Conservation (phyloP, 2,888 invertebrate genomes). For the Eupeodes latifasciatus region DNA sequence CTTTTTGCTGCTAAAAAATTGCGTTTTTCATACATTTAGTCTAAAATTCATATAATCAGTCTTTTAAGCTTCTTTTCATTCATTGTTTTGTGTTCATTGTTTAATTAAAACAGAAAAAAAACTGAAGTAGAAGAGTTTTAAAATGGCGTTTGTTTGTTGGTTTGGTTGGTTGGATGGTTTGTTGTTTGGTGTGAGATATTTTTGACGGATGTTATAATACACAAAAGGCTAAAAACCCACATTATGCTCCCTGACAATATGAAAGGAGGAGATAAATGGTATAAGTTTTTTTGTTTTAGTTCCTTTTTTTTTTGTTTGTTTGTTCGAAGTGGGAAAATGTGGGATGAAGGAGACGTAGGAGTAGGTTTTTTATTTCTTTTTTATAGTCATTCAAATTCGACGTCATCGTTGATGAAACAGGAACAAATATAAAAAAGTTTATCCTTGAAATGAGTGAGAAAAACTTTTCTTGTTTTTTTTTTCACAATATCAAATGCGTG, state of each 20-base stretch:
- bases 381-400: slow-evolving; percentile 48
- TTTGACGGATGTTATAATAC: slow-evolving; percentile 46
- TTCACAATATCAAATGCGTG: slow-evolving; percentile 17
- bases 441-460: slow-evolving; percentile 38
- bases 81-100: neutral
- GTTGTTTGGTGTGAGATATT: slow-evolving; percentile 6
- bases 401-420: slow-evolving; percentile 48
- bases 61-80: neutral
- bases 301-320: neutral
- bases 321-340: too few relatives aligned
- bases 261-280: slow-evolving; percentile 56
- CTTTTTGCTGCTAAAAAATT: neutral
- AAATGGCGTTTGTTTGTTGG: neutral
- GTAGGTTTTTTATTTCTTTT: slow-evolving; percentile 12
- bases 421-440: slow-evolving; percentile 57
- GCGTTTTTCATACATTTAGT: neutral
- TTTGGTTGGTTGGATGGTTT: neutral
- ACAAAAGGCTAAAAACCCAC: slow-evolving; percentile 43
- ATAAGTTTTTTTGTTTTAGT: slow-evolving; percentile 36
- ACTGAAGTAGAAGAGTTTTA: neutral
- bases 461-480: slow-evolving; percentile 20
- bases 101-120: neutral
- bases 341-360: neutral
- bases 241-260: slow-evolving; percentile 43
- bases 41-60: neutral